phyloP scores from a whole-genome alignment of 2,113 vertebrate species.

The Mobula hypostoma region DNA sequence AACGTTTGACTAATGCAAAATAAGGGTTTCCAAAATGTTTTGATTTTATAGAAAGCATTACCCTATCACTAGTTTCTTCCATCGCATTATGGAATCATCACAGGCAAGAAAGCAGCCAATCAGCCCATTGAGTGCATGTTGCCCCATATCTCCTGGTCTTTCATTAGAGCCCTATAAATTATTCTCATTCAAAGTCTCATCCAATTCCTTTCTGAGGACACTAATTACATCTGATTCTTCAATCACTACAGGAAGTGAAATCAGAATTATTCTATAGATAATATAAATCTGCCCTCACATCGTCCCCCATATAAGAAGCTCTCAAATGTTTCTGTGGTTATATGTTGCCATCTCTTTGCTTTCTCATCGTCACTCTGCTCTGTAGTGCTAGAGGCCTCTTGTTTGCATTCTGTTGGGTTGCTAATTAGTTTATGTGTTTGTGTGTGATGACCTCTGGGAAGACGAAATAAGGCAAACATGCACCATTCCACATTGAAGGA shows the following conservation, averaged over 20 bases:
- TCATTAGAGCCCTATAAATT: no score
- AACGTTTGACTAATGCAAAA: background rate
- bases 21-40: background rate
- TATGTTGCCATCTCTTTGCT: background rate
- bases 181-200: no score
- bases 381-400: slow-evolving; percentile 9
- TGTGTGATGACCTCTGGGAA: background rate
- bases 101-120: no score
- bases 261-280: no score
- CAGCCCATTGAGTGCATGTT: no score
- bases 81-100: background rate
- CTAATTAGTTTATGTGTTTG: background rate
- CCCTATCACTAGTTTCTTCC: background rate
- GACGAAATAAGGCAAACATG: no score
- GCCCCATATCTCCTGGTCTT: no score
- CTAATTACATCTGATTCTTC: no score
- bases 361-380: slow-evolving; percentile 1
- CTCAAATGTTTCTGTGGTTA: background rate
- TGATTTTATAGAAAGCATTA: background rate
- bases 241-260: no score
- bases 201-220: no score
- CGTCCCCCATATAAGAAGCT: background rate
- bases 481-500: no score
- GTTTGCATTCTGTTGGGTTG: background rate
- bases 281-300: no score